Evolutionary conservation across 2,888 invertebrate genomes (phyloP).

Genomic region (Elgonia sp.): DNA sequence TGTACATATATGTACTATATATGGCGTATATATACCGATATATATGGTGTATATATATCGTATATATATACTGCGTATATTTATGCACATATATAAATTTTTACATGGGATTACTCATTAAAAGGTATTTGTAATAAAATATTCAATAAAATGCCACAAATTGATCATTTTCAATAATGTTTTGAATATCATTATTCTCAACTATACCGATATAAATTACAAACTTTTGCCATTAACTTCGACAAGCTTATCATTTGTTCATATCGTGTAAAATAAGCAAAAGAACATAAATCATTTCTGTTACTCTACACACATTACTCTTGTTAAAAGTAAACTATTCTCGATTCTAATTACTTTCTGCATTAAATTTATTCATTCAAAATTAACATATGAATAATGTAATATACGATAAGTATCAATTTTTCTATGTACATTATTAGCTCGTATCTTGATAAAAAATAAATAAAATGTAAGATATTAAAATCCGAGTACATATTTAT

Average conservation of each 20-base stretch:
- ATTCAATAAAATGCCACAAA: slow-evolving; percentile 4
- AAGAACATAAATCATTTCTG: slow-evolving; percentile 55
- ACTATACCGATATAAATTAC: slow-evolving; percentile 51
- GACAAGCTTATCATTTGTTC: slow-evolving; percentile 65
- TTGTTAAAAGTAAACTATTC: slow-evolving; percentile 55
- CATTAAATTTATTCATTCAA: slow-evolving; percentile 51
- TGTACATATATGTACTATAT: too few species aligned
- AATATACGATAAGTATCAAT: slow-evolving; percentile 20
- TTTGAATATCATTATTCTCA: slow-evolving; percentile 51
- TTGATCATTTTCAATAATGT: slow-evolving; percentile 30
- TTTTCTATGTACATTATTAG: slow-evolving; percentile 18
- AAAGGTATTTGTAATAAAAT: too few species aligned
- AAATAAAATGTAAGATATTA: not conserved
- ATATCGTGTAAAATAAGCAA: slow-evolving; percentile 42
- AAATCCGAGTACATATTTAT: not conserved
- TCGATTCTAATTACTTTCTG: slow-evolving; percentile 55
- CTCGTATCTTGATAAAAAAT: not conserved
- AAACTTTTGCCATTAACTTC: slow-evolving; percentile 59
- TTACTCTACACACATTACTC: slow-evolving; percentile 30
- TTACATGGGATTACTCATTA: too few species aligned
- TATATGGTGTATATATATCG: too few species aligned
- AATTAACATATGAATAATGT: slow-evolving; percentile 59
- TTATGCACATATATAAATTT: too few species aligned
- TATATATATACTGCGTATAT: too few species aligned
- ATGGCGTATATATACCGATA: too few species aligned